Base-by-base conservation (phyloP, 2,797 vertebrate genomes). In the Cynopterus sphinx region DNA sequence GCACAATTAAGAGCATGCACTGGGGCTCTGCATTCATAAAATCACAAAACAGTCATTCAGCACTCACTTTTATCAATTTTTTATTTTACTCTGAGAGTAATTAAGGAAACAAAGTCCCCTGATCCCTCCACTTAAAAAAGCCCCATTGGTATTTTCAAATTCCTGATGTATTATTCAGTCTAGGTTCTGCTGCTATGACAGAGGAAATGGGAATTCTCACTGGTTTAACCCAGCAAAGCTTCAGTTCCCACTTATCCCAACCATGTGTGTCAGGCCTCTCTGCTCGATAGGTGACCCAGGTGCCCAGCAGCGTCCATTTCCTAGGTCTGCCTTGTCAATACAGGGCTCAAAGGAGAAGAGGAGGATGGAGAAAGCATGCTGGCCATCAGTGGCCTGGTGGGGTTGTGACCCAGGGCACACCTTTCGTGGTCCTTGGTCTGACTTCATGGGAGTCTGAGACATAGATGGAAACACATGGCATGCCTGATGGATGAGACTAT, bases 391-490 rank as follows among this genome's bases (percentile, higher is more conserved):
- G 26, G 43, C 51, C 65, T 73, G 1, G 2, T 11, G 19, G 41
- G 33, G 11, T 12, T 1, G 28, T 0, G 1, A 9, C 16, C n/a
- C n/a, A 6, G 11, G 19, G 24, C 53, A 55, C 55, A 6, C 9
- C 17, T 4, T 1, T 9, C 39, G 9, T 4, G 6, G 39, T 12
- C 39, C 57, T 57, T 5, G 33, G 21, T 59, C 71, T n/a, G 31
- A 36, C 22, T 24, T 24, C 43, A 67, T 63, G 68, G 33, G 24
- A 46, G 51, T 15, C 10, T 28, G 67, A 21, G 9, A 36, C 57
- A 39, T 41, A n/a, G 16, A 41, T 3, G 2, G 22, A 73, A 31
- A 39, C 31, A 36, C 2, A 4, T 4, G 9, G 7, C 57, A 33
- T 57, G 6, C 78, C 41, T 51, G 61, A 46, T 46, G 21, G 28